These are phyloP conservation scores for Neoarius graeffei DNA, from an alignment of 2,113 vertebrate genomes.

Conservation along the genomic window DNA sequence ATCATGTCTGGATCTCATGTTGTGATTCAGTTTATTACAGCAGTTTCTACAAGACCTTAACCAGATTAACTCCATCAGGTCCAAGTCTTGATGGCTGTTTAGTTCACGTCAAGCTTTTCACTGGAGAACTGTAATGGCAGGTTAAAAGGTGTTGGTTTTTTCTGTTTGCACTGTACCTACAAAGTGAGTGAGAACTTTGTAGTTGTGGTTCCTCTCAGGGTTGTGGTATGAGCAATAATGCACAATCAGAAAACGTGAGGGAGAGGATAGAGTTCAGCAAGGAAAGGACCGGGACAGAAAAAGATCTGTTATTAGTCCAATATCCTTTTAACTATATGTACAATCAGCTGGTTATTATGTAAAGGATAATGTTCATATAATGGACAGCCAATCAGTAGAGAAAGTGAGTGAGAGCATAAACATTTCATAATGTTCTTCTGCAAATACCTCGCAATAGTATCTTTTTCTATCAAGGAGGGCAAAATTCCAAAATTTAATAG, in stretches of 20 bases:
- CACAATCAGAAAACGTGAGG: conserved; percentile 35
- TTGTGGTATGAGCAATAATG: too few species aligned
- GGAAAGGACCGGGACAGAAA: not conserved
- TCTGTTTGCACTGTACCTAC: conserved; percentile 4
- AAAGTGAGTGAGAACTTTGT: not conserved
- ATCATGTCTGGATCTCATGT: conserved; percentile 20
- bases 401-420: not conserved
- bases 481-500: not conserved
- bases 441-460: too few species aligned
- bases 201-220: too few species aligned
- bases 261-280: conserved; percentile 17
- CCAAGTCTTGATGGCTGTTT: not conserved
- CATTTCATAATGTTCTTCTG: too few species aligned
- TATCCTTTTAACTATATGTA: not conserved
- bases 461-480: not conserved
- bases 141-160: not conserved
- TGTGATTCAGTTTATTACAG: not conserved
- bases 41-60: not conserved
- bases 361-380: not conserved
- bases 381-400: not conserved
- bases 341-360: not conserved
- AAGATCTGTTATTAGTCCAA: not conserved
- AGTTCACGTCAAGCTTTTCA: not conserved
- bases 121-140: not conserved
- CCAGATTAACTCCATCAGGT: not conserved